These are phyloP conservation scores for Silurus asotus DNA, from an alignment of 2,113 vertebrate species.

Conservation along the genomic window DNA sequence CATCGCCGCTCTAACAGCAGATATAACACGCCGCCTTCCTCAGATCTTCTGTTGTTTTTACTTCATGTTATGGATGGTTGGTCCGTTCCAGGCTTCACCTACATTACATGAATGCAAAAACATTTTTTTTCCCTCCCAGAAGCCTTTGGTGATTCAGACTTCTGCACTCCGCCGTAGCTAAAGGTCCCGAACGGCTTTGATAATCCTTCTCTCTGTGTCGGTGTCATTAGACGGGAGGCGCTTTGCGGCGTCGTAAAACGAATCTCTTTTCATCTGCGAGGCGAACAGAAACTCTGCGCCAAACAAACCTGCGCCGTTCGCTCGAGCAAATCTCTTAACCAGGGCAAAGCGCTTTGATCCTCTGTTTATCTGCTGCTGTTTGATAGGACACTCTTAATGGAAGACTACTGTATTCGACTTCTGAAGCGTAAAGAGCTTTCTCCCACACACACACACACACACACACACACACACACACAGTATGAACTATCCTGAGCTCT, in stretches of 20 bases:
- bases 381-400: constrained; percentile 30
- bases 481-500: not conserved
- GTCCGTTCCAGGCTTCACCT: not conserved
- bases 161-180: not conserved
- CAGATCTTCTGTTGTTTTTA: not conserved
- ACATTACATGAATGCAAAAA: not conserved
- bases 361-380: constrained; percentile 39
- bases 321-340: constrained; percentile 35
- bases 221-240: constrained; percentile 1
- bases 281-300: constrained; percentile 7
- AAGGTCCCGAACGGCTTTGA: not conserved
- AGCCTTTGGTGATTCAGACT: not conserved
- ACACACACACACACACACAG: not conserved
- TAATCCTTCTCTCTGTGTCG: not conserved
- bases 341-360: constrained; percentile 44
- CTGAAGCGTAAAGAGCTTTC: constrained; percentile 8
- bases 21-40: not conserved
- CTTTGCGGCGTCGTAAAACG: not conserved
- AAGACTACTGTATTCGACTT: constrained; percentile 15
- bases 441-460: not conserved
- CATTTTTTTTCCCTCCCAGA: not conserved
- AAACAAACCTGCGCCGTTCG: constrained; percentile 39
- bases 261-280: constrained; percentile 36
- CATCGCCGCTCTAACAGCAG: not conserved
- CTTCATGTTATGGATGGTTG: not conserved